Percentiles rank a stretch among this genome's conserved stretches.
phyloP scores from a whole-genome alignment of 2,113 vertebrate genomes.

The Heterotis niloticus region DNA sequence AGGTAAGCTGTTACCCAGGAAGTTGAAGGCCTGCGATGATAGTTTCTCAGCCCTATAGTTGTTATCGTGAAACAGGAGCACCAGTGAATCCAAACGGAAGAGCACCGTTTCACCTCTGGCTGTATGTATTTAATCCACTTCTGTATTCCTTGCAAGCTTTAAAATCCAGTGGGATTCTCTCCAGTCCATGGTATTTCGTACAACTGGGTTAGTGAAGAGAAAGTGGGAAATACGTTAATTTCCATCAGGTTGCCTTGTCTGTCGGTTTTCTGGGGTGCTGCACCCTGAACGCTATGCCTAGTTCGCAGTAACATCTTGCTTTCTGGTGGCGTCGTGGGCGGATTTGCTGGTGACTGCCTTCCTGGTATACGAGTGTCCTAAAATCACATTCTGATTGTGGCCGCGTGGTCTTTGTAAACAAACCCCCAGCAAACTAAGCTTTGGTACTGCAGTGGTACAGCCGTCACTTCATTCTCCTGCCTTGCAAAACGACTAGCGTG shows the following conservation, averaged over 20 bases:
- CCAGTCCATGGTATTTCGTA: no score
- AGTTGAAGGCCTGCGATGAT: no score
- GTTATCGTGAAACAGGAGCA: background rate
- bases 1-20: background rate
- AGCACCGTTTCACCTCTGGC: background rate
- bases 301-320: background rate
- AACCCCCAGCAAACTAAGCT: constrained; percentile 3
- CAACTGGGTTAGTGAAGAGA: no score
- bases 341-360: no score
- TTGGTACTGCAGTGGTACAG: no score
- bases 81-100: background rate
- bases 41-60: background rate
- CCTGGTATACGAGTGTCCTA: no score
- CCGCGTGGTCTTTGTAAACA: background rate
- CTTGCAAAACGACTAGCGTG: constrained; percentile 27
- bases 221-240: no score
- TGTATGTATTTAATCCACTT: background rate
- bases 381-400: background rate
- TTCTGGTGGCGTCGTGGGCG: background rate
- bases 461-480: no score
- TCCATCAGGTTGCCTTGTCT: no score
- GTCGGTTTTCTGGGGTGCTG: no score
- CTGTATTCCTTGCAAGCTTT: background rate
- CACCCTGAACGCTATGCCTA: no score
- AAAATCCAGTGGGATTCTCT: background rate